Evolutionary conservation across 1,140 invertebrate genomes (phyloP).

Genomic region (Eurosta solidaginis): DNA sequence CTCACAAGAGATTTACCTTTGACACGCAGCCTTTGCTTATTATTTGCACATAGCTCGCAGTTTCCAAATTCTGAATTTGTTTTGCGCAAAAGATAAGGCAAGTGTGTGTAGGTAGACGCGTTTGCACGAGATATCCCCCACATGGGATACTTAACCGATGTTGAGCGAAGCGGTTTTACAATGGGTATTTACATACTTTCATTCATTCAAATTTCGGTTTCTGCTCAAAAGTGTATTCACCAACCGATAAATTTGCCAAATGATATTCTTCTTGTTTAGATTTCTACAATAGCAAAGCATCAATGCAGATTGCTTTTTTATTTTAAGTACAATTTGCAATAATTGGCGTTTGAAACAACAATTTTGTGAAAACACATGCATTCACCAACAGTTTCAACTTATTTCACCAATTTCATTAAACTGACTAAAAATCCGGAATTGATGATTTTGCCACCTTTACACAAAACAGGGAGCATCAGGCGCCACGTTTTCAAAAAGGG

Average conservation of each 20-base stretch:
- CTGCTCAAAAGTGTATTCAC: background rate
- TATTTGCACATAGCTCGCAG: background rate
- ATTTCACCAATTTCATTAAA: background rate
- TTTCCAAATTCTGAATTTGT: background rate
- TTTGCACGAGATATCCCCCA: no score
- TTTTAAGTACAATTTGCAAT: no score
- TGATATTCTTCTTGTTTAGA: background rate
- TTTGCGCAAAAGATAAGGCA: background rate
- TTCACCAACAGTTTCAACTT: background rate
- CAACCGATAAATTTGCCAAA: background rate
- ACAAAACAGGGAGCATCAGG: background rate
- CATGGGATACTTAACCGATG: no score
- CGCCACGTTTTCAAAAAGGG: no score
- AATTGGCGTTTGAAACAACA: background rate
- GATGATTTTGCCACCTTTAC: conserved; percentile 8
- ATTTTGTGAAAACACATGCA: background rate
- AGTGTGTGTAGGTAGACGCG: no score
- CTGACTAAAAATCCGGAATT: conserved; percentile 10
- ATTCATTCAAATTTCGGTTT: background rate
- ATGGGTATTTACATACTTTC: no score
- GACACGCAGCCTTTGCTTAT: background rate
- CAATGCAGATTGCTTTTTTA: background rate
- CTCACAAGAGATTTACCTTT: no score
- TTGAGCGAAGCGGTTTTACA: no score
- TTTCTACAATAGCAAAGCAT: background rate